phyloP scores from a whole-genome alignment of 2,888 invertebrate genomes.

The Laothoe populi region DNA sequence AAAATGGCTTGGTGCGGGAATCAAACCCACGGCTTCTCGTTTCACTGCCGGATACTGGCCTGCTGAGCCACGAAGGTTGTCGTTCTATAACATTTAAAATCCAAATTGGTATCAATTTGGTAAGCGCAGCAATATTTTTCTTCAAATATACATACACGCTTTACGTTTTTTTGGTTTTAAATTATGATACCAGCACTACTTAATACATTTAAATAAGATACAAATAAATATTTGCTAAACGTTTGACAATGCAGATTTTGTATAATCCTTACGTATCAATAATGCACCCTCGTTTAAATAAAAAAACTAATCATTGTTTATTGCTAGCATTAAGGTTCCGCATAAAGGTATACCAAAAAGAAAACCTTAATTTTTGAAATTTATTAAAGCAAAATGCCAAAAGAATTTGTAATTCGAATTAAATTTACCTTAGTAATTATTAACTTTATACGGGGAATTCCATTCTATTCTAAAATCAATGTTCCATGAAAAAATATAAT shows the following conservation, averaged over 20 bases:
- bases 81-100: no score
- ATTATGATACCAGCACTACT: neutral
- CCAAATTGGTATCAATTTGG: neutral
- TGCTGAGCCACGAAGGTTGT: no score
- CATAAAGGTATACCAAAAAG: neutral
- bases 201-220: neutral
- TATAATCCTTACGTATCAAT: slow-evolving; percentile 62
- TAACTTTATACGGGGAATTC: no score
- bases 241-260: slow-evolving; percentile 49
- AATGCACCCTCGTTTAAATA: slow-evolving; percentile 46
- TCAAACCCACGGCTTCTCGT: no score
- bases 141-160: neutral
- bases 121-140: neutral
- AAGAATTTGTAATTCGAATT: no score
- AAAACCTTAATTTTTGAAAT: neutral
- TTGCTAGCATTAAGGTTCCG: slow-evolving; percentile 8
- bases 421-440: no score
- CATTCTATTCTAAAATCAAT: no score
- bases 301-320: slow-evolving; percentile 22
- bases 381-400: no score
- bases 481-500: no score
- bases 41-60: no score
- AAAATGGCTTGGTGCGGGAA: no score
- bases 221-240: slow-evolving; percentile 46
- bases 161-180: neutral